phyloP scores from a whole-genome alignment of 2,888 invertebrate genomes.

The Drosophila barbarae region DNA sequence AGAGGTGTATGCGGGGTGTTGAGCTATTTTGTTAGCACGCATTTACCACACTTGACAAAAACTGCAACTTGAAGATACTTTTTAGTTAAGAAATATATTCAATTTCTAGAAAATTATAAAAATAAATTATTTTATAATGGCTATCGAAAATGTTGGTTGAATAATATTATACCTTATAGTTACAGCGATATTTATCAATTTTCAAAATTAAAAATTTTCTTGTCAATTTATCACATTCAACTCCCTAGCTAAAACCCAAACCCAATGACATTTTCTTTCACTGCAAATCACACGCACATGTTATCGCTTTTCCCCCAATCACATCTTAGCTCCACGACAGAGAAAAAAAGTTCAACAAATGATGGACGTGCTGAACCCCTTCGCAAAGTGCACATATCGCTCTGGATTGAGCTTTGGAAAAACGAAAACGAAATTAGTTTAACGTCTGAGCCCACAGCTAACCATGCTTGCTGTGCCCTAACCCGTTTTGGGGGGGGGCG shows the following conservation, averaged over 20 bases:
- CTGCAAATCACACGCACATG: slow-evolving; percentile 21
- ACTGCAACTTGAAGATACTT: not conserved
- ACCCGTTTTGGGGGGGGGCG: slow-evolving; percentile 17
- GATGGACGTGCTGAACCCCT: slow-evolving; percentile 52
- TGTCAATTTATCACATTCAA: not conserved
- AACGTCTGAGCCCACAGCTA: slow-evolving; percentile 55
- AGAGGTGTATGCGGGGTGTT: slow-evolving; percentile 4
- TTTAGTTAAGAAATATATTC: too few species aligned
- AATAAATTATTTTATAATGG: too few species aligned
- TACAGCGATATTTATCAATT: not conserved
- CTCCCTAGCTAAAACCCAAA: not conserved
- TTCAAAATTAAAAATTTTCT: not conserved
- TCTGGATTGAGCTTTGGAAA: slow-evolving; percentile 29
- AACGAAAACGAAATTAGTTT: slow-evolving; percentile 70
- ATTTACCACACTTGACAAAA: slow-evolving; percentile 6
- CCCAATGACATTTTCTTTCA: not conserved
- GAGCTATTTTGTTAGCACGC: slow-evolving; percentile 13
- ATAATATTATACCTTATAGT: not conserved
- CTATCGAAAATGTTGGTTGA: not conserved
- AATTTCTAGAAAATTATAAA: too few species aligned
- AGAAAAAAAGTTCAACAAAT: slow-evolving; percentile 53
- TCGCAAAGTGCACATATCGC: slow-evolving; percentile 43
- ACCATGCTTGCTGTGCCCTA: slow-evolving; percentile 2
- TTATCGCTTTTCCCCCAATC: slow-evolving; percentile 16
- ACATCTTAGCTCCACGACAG: slow-evolving; percentile 6